Conservation (phyloP, 2,888 invertebrate species). For the Xestia ashworthii region DNA sequence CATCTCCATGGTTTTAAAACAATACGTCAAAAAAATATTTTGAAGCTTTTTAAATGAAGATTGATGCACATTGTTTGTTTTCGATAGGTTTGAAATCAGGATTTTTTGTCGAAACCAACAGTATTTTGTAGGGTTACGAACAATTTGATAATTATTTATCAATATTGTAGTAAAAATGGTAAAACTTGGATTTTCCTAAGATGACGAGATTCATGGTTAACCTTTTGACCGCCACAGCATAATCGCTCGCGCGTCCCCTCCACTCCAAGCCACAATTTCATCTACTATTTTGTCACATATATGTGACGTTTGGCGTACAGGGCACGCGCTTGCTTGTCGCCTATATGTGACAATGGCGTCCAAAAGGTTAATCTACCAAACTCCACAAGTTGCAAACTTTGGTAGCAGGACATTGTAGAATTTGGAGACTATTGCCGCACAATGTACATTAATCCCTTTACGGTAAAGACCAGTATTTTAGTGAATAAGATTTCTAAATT, state of each 20-base stretch:
- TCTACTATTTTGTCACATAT: no score
- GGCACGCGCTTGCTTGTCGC: no score
- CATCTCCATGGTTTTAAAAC: background rate
- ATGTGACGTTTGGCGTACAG: no score
- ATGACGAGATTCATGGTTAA: background rate
- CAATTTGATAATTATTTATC: background rate
- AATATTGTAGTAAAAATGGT: background rate
- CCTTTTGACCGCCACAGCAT: no score
- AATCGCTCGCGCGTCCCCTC: no score
- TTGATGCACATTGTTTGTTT: conserved; percentile 3
- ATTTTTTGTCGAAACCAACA: background rate
- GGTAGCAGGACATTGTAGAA: background rate
- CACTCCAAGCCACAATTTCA: no score
- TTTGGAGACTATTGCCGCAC: no score
- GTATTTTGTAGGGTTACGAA: background rate
- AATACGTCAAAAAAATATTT: conserved; percentile 1
- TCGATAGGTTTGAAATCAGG: background rate
- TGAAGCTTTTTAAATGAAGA: background rate
- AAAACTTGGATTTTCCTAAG: background rate
- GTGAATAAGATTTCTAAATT: no score
- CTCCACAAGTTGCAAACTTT: background rate
- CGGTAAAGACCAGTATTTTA: no score
- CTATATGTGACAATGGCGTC: no score
- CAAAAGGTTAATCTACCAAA: background rate
- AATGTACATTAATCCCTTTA: no score